A percentile compares a stretch with the other conserved stretches of the same genome.
These are phyloP conservation scores for Trichechus manatus DNA, from an alignment of 2,113 vertebrate species.

Conservation along the genomic window DNA sequence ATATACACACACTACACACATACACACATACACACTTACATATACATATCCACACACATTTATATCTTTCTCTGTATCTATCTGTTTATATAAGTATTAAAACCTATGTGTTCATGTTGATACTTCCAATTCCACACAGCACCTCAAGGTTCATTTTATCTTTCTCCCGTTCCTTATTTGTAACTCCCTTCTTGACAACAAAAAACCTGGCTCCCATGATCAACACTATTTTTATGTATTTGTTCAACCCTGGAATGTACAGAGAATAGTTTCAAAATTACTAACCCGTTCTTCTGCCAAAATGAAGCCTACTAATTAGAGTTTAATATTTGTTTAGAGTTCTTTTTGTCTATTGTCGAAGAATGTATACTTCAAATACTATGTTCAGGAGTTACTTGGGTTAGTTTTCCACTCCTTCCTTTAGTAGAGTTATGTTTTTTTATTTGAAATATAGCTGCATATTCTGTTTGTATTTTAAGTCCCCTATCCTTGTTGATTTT, in stretches of 20 bases:
- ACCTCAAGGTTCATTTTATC: neutral
- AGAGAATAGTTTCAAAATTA: conserved; percentile 23
- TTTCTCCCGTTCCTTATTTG: neutral
- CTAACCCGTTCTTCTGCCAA: neutral
- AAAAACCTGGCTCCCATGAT: neutral
- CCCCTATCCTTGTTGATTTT: neutral
- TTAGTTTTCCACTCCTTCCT: neutral
- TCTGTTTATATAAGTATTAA: neutral
- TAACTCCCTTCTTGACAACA: neutral
- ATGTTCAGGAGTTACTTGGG: neutral
- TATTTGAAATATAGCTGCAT: neutral
- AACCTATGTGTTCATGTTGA: neutral
- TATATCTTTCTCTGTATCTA: neutral
- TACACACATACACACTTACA: too few species aligned
- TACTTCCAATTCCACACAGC: neutral
- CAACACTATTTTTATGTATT: neutral
- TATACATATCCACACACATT: neutral
- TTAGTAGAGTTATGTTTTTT: neutral
- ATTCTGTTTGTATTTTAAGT: neutral
- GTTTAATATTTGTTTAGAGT: neutral
- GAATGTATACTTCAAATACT: neutral
- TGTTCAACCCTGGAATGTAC: neutral
- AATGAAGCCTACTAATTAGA: neutral
- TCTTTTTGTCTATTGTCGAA: neutral
- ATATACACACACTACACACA: neutral